A percentile compares a stretch with the other conserved stretches of the same genome.
Evolutionary conservation across 2,888 invertebrate genomes (phyloP).

Genomic region (Salticus scenicus): DNA sequence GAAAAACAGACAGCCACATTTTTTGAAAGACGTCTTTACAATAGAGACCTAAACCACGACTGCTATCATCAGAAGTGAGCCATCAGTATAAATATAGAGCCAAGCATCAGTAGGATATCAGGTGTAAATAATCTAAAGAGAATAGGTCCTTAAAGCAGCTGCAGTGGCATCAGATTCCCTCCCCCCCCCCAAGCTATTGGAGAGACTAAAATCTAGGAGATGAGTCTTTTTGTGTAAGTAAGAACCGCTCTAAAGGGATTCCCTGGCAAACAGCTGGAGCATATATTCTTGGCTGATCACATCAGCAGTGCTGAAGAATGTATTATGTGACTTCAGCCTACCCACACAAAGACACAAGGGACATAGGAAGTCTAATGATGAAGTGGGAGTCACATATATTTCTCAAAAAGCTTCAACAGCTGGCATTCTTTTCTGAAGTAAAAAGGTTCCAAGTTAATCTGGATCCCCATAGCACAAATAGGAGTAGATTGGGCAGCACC

Average conservation of each 20-base stretch:
- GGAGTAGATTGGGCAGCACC: not conserved
- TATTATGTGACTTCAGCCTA: too few relatives aligned
- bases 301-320: not conserved
- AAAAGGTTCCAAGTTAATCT: not conserved
- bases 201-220: not conserved
- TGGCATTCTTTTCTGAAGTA: too few relatives aligned
- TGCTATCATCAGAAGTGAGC: not conserved
- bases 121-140: not conserved
- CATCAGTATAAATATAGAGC: too few relatives aligned
- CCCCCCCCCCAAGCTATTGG: too few relatives aligned
- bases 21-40: not conserved
- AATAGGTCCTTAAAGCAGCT: not conserved
- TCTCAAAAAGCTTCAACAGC: too few relatives aligned
- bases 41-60: not conserved
- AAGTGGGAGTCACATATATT: not conserved
- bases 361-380: too few relatives aligned
- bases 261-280: not conserved
- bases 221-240: not conserved
- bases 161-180: not conserved
- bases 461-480: not conserved
- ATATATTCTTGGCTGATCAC: not conserved
- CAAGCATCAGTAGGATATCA: too few relatives aligned
- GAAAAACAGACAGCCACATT: not conserved
- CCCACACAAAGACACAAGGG: too few relatives aligned
- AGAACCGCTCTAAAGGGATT: not conserved